Evolutionary conservation across 1,140 invertebrate genomes (phyloP).

Genomic region (Heliconius nattereri): DNA sequence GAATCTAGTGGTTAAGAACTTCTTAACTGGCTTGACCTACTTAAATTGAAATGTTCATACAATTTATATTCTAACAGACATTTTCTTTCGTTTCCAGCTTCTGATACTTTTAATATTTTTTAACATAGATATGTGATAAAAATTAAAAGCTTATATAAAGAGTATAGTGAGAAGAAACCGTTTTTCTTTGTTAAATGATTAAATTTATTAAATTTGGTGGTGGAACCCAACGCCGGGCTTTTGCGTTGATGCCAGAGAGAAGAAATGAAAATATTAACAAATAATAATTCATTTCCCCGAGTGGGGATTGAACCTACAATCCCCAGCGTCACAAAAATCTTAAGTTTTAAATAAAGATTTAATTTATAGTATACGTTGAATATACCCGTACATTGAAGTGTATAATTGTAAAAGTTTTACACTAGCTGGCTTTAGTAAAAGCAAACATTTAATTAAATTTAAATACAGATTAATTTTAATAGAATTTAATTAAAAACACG

Average conservation of each 20-base stretch:
- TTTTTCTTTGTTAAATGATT: no score
- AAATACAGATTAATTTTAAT: neutral
- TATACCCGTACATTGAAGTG: neutral
- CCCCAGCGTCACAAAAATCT: accelerated
- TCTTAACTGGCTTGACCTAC: neutral
- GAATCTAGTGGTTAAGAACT: neutral
- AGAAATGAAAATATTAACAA: no score
- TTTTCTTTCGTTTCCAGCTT: neutral
- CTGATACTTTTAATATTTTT: no score
- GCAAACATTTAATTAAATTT: conserved; percentile 9
- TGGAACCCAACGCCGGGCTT: no score
- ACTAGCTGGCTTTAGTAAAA: neutral
- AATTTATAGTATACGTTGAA: neutral
- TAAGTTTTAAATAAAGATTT: neutral
- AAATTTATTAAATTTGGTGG: no score
- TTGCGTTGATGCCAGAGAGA: no score
- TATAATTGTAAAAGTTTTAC: neutral
- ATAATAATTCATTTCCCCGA: no score
- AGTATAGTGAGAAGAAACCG: no score
- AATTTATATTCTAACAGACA: neutral
- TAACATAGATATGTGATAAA: no score
- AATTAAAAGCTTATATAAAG: no score
- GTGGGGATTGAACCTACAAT: no score
- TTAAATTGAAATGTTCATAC: neutral
- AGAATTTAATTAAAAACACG: conserved; percentile 4